A percentile compares a stretch with the other conserved stretches of the same genome.
Evolutionary conservation across 2,113 vertebrate genomes (phyloP).

Genomic region (Hemiscyllium ocellatum): DNA sequence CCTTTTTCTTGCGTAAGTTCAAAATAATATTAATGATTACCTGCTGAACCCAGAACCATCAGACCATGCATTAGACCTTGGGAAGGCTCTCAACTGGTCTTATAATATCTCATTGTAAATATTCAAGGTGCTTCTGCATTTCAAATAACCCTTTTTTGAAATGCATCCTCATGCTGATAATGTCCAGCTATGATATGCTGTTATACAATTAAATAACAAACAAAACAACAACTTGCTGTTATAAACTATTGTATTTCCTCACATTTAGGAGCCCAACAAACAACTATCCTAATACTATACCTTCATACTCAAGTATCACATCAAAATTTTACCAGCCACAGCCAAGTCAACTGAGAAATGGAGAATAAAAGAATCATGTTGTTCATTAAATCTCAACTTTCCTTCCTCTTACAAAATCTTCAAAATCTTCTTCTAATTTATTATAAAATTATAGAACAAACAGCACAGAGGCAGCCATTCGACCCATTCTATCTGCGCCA

Average conservation of each 20-base stretch:
- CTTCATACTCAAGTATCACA: background rate
- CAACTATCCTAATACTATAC: background rate
- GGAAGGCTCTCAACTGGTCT: background rate
- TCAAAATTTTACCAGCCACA: background rate
- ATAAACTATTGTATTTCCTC: background rate
- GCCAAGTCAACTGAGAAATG: background rate
- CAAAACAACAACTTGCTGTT: background rate
- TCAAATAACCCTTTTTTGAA: background rate
- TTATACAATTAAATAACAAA: background rate
- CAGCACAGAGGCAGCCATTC: background rate
- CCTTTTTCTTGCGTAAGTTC: background rate
- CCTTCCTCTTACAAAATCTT: background rate
- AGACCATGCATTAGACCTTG: background rate
- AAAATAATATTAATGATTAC: background rate
- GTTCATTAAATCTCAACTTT: background rate
- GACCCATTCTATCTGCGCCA: background rate
- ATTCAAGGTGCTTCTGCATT: background rate
- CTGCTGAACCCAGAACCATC: background rate
- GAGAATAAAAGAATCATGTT: background rate
- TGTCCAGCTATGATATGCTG: background rate
- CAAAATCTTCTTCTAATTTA: background rate
- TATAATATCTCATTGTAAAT: too few species aligned
- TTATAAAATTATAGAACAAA: background rate
- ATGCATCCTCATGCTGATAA: too few species aligned
- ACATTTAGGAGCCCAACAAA: background rate